phyloP scores from a whole-genome alignment of 2,113 vertebrate species.

The Etheostoma spectabile region DNA sequence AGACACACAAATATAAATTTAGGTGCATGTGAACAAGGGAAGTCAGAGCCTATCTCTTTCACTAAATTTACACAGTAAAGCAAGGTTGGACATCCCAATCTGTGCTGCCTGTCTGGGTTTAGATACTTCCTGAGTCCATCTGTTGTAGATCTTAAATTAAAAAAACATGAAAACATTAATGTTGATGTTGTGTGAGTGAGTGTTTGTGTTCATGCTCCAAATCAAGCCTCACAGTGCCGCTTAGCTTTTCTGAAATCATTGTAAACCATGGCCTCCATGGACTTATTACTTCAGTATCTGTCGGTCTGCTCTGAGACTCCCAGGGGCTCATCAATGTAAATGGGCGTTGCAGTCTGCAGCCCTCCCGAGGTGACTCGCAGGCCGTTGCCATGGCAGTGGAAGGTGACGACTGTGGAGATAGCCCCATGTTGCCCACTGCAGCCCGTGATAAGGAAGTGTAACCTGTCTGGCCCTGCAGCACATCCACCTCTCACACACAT shows the following conservation, averaged over 20 bases:
- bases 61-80: slow-evolving; percentile 5
- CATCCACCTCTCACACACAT: not conserved
- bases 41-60: not conserved
- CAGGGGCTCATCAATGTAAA: slow-evolving; percentile 41
- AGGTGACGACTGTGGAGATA: slow-evolving; percentile 52
- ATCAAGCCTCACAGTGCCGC: too few species aligned
- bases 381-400: slow-evolving; percentile 70
- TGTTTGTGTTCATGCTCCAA: not conserved
- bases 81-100: not conserved
- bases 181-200: not conserved
- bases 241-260: too few species aligned
- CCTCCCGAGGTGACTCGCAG: slow-evolving; percentile 64
- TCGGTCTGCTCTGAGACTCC: slow-evolving; percentile 3
- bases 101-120: not conserved
- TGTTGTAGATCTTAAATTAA: slow-evolving; percentile 9
- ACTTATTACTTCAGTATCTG: not conserved
- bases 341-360: slow-evolving; percentile 31
- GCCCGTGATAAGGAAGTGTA: not conserved
- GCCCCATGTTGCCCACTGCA: slow-evolving; percentile 29
- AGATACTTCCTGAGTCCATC: slow-evolving; percentile 10
- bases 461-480: slow-evolving; percentile 27
- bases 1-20: not conserved
- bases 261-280: too few species aligned
- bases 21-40: not conserved
- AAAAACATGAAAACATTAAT: not conserved